phyloP scores from a whole-genome alignment of 2,797 vertebrate species.

The Amphiprion clarkii region DNA sequence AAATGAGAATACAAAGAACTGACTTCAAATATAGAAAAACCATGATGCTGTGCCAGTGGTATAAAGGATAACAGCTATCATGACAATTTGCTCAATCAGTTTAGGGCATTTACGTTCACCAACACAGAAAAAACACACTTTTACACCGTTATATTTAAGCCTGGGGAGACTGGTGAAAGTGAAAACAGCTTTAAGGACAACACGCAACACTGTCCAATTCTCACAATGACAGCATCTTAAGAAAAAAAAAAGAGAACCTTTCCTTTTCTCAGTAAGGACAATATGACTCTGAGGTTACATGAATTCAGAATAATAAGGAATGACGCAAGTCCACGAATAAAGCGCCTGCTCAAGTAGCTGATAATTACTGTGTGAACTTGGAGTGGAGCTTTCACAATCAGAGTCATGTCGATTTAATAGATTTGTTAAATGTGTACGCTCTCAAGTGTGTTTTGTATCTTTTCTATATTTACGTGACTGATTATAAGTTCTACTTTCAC shows the following conservation, averaged over 20 bases:
- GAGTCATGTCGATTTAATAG: constrained; percentile 26
- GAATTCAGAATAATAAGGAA: constrained; percentile 22
- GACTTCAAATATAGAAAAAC: constrained; percentile 2
- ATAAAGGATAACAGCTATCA: not conserved
- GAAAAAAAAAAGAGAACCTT: not conserved
- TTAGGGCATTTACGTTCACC: not conserved
- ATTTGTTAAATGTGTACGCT: constrained; percentile 14
- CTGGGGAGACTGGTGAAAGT: not conserved
- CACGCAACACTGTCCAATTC: not conserved
- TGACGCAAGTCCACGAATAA: constrained; percentile 23
- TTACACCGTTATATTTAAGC: not conserved
- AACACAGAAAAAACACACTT: not conserved
- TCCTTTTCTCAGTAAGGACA: not conserved
- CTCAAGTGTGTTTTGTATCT: constrained; percentile 18
- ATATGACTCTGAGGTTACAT: not conserved
- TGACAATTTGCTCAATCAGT: not conserved
- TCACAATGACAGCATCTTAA: not conserved
- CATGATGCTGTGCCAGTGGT: not conserved
- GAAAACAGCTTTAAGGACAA: not conserved
- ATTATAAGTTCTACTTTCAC: constrained; percentile 38
- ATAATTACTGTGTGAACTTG: constrained; percentile 22
- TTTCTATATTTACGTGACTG: constrained; percentile 3
- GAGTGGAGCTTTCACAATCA: constrained; percentile 2
- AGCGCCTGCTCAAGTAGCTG: constrained; percentile 4
- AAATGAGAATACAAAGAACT: not conserved